Evolutionary conservation across 2,113 vertebrate species (phyloP).

Genomic region (Cyprinodon tularosa): DNA sequence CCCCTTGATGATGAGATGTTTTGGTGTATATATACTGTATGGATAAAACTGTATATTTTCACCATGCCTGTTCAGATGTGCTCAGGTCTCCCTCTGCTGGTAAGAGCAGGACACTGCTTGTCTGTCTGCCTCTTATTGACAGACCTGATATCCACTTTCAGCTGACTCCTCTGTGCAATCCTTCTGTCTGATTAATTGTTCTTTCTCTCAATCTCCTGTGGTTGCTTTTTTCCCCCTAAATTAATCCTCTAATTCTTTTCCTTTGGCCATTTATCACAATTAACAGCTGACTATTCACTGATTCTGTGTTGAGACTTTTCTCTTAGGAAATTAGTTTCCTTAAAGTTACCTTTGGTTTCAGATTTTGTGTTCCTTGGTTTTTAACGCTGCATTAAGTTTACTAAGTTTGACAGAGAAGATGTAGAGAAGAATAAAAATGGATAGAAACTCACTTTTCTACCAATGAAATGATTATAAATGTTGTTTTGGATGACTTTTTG

Average conservation of each 20-base stretch:
- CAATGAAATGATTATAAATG: constrained; percentile 7
- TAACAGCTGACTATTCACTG: constrained; percentile 2
- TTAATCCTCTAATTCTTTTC: constrained; percentile 32
- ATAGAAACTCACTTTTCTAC: constrained; percentile 33
- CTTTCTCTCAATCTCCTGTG: constrained; percentile 31
- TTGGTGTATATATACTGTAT: constrained; percentile 15
- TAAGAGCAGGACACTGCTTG: constrained; percentile 72
- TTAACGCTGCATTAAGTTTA: constrained; percentile 42
- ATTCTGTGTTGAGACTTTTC: not conserved
- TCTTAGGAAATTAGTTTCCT: not conserved
- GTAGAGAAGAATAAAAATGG: constrained; percentile 22
- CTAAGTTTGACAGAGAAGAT: constrained; percentile 30
- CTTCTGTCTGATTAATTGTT: constrained; percentile 62
- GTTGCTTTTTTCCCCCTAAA: constrained; percentile 44
- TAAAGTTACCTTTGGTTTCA: not conserved
- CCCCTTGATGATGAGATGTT: not conserved
- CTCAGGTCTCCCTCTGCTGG: constrained; percentile 81
- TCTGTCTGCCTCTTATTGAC: constrained; percentile 52
- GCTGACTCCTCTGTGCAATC: constrained; percentile 47
- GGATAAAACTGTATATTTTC: constrained; percentile 65
- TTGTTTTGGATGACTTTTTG: not conserved
- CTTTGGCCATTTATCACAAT: constrained; percentile 8
- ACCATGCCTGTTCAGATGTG: constrained; percentile 75
- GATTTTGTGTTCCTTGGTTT: not conserved
- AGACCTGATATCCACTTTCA: constrained; percentile 54